Percentiles rank a stretch among this genome's conserved stretches.
These are phyloP conservation scores for Agelas oroides DNA, from an alignment of 37 sponge, comb jelly and placozoan species.

Conservation along the genomic window DNA sequence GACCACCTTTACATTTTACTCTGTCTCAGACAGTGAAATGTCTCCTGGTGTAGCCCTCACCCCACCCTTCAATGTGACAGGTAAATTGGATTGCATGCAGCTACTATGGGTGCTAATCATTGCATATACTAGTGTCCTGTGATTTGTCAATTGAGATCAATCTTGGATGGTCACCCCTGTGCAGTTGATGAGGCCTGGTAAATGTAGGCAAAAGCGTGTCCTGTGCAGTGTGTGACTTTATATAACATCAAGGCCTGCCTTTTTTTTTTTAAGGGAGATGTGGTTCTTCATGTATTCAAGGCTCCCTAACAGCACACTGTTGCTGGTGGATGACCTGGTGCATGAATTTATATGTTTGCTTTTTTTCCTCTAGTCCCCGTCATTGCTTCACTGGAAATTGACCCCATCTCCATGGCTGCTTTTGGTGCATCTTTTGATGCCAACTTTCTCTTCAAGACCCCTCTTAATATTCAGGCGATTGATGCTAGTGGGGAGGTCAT, in stretches of 20 bases:
- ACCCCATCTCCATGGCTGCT: neutral
- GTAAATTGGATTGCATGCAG: constrained; percentile 14
- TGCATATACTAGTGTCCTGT: no score
- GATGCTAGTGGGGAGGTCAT: constrained; percentile 39
- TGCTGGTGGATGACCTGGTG: no score
- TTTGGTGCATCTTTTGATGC: constrained; percentile 33
- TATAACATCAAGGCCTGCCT: no score
- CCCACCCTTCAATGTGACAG: constrained; percentile 47
- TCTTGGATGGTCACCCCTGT: no score
- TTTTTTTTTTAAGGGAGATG: no score
- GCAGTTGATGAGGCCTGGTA: no score
- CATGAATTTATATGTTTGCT: neutral
- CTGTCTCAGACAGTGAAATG: neutral
- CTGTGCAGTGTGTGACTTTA: no score
- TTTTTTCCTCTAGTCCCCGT: neutral
- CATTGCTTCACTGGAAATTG: constrained; percentile 2
- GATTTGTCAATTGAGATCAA: no score
- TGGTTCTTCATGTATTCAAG: no score
- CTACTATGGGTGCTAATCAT: neutral
- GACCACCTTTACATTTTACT: neutral
- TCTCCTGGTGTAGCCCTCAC: constrained; percentile 49
- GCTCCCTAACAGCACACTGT: no score
- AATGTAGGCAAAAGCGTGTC: no score
- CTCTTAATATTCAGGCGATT: constrained; percentile 10
- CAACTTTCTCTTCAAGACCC: constrained; percentile 53